These are phyloP conservation scores for Somateria mollissima DNA, from an alignment of 2,797 vertebrate genomes.

Conservation along the genomic window DNA sequence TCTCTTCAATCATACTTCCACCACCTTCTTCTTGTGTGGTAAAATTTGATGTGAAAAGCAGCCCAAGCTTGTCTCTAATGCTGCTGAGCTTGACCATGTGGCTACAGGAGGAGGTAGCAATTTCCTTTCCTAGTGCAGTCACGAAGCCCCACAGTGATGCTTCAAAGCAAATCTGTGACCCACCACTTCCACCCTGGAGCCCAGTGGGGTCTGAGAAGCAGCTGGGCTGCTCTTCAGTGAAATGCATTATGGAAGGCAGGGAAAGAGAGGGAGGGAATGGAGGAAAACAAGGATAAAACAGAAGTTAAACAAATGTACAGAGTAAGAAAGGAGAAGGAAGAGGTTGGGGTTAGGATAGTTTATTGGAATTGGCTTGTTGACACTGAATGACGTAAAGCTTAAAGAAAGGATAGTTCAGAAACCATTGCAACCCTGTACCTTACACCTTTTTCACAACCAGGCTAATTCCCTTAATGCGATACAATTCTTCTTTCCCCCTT, in stretches of 20 bases:
- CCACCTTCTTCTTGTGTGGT: constrained; percentile 44
- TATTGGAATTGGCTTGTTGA: not conserved
- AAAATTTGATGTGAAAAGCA: constrained; percentile 33
- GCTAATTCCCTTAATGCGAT: not conserved
- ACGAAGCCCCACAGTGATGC: not conserved
- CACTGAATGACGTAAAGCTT: not conserved
- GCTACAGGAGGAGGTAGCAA: constrained; percentile 19
- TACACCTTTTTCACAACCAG: not conserved
- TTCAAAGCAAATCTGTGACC: constrained; percentile 43
- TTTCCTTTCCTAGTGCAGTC: constrained; percentile 36
- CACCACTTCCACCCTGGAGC: constrained; percentile 5
- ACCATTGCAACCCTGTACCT: fast-evolving
- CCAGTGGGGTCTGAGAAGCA: constrained; percentile 30
- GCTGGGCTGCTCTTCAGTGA: not conserved
- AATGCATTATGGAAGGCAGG: not conserved
- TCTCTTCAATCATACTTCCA: not conserved
- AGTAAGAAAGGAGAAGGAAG: not conserved
- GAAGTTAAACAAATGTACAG: not conserved
- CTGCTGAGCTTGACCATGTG: constrained; percentile 27
- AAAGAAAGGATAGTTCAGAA: not conserved
- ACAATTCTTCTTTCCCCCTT: not conserved
- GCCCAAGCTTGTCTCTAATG: not conserved
- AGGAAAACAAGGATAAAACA: constrained; percentile 2
- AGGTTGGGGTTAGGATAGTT: not conserved
- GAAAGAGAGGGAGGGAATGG: not conserved